Evolutionary conservation across 2,888 invertebrate species (phyloP).

Genomic region (Mongoloraphidia duomilia): DNA sequence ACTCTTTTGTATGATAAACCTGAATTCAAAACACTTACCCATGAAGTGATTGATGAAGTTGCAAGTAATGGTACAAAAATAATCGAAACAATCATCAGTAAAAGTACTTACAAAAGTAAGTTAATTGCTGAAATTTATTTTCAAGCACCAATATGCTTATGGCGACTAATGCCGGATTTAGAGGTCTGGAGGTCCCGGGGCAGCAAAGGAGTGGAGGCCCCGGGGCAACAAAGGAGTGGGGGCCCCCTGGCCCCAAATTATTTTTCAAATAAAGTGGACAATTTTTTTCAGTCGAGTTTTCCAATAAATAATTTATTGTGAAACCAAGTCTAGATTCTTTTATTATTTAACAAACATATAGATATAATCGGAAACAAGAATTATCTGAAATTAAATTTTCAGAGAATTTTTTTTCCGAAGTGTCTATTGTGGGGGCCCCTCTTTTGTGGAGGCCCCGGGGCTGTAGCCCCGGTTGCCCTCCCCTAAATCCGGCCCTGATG

Average conservation of each 20-base stretch:
- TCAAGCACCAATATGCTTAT: background rate
- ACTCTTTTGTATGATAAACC: conserved; percentile 40
- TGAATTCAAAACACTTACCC: conserved; percentile 36
- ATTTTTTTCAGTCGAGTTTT: too few species aligned
- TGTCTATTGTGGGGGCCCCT: too few species aligned
- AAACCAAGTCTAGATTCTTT: too few species aligned
- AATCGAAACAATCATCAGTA: conserved; percentile 71
- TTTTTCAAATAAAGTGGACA: too few species aligned
- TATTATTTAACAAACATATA: too few species aligned
- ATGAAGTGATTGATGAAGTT: conserved; percentile 47
- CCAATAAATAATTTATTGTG: too few species aligned
- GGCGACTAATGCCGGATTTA: background rate
- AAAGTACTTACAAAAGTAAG: conserved; percentile 77
- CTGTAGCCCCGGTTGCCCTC: too few species aligned
- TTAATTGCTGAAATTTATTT: conserved; percentile 15
- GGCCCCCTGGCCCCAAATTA: too few species aligned
- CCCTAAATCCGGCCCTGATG: too few species aligned
- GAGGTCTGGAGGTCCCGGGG: background rate
- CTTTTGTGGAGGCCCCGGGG: too few species aligned
- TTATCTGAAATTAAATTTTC: background rate
- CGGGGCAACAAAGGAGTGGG: background rate
- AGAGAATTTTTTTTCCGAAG: too few species aligned
- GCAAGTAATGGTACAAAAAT: conserved; percentile 78
- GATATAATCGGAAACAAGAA: too few species aligned
- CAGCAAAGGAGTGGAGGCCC: background rate